Conservation (phyloP, 2,113 vertebrate genomes). For the Python bivittatus region DNA sequence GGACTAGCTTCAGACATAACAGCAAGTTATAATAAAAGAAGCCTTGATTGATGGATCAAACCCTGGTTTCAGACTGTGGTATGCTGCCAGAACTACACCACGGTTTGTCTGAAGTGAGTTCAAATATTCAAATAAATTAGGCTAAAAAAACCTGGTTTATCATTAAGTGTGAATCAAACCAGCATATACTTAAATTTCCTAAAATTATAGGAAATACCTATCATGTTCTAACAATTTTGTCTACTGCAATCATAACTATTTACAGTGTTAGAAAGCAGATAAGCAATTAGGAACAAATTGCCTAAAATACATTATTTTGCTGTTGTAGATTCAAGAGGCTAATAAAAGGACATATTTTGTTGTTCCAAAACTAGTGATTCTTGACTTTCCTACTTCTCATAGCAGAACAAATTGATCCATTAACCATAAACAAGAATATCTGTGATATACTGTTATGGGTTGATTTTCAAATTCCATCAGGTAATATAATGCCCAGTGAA, state of each 20-base stretch:
- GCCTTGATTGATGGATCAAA: not conserved
- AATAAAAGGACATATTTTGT: not conserved
- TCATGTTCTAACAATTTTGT: conserved; percentile 36
- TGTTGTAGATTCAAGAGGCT: not conserved
- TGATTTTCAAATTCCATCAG: not conserved
- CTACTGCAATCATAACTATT: conserved; percentile 43
- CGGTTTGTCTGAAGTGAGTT: not conserved
- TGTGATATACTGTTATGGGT: not conserved
- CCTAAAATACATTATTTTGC: not conserved
- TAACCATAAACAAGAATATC: not conserved
- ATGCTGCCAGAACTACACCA: not conserved
- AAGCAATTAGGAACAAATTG: not conserved
- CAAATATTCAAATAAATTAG: not conserved
- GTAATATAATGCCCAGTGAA: not conserved
- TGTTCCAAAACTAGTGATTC: not conserved
- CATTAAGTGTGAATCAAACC: not conserved
- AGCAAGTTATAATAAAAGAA: not conserved
- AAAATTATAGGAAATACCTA: conserved; percentile 43
- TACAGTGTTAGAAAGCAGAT: not conserved
- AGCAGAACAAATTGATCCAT: not conserved
- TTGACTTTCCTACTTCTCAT: not conserved
- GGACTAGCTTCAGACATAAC: not conserved
- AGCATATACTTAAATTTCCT: conserved; percentile 12
- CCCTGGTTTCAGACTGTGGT: not conserved
- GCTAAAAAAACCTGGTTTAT: not conserved